These are phyloP conservation scores for Pogonognathellus flavescens DNA, from an alignment of 1,140 invertebrate species.

Conservation along the genomic window DNA sequence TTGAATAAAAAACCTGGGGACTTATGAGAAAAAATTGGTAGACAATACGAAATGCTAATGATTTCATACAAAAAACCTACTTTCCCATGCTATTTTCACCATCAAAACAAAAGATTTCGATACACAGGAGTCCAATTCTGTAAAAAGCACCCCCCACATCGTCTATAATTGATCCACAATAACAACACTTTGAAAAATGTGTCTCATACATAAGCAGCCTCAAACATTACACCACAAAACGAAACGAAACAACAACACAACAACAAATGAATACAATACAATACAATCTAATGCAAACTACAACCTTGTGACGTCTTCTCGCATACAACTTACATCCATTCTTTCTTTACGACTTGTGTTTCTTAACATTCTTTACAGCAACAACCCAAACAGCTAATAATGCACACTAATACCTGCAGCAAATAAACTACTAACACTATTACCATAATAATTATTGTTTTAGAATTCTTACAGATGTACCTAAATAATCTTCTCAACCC, in stretches of 20 bases:
- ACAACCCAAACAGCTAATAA: not conserved
- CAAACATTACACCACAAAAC: conserved; percentile 1
- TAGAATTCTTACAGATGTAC: too few species aligned
- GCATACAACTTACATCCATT: not conserved
- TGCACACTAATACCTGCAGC: not conserved
- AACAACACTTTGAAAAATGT: conserved; percentile 55
- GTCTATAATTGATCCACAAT: conserved; percentile 64
- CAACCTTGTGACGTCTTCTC: conserved; percentile 5
- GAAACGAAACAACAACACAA: conserved; percentile 13
- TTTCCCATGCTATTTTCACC: conserved; percentile 65
- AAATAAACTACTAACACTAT: too few species aligned
- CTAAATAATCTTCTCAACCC: too few species aligned
- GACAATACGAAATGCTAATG: conserved; percentile 64
- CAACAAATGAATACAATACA: conserved; percentile 21
- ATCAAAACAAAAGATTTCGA: conserved; percentile 63
- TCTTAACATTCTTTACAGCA: conserved; percentile 7
- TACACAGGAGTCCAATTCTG: conserved; percentile 58
- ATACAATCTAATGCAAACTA: not conserved
- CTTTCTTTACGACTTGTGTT: not conserved
- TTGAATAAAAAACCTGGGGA: conserved; percentile 60
- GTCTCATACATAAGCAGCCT: conserved; percentile 41
- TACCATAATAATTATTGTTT: too few species aligned
- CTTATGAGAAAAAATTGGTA: conserved; percentile 54
- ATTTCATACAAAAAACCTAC: conserved; percentile 61
- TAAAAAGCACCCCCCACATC: conserved; percentile 61